Base-by-base conservation (phyloP, 2,888 invertebrate species). In the Drosophila prostipennis region DNA sequence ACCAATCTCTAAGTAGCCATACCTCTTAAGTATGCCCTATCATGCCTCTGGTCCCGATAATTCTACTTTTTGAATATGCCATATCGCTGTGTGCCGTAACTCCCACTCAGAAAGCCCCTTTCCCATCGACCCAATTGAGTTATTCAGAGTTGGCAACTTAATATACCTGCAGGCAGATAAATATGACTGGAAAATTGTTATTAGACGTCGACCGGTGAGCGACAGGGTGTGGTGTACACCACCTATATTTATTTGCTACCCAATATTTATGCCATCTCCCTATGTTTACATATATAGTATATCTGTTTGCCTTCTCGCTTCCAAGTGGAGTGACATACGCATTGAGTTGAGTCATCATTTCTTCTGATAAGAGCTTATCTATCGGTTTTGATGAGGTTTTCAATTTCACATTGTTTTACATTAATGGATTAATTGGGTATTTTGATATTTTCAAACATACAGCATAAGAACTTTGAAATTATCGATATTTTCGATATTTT, bases 321-420 rank as follows among this genome's bases (percentile, higher is more conserved):
- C 19, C 11, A 11, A 45, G n/a, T 60, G 37, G 29, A 46, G 39
- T 51, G 45, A 67, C 68, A 68, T 68, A 68, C 56, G 39, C 19
- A 46, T 26, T 51, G 49, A 56, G 34, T 56, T 68, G 19, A 19
- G 68, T 34, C 29, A 68, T 34, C 29, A 68, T 23, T 16, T n/a
- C 6, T 11, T 2, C 13, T 49, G 67, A 67, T 67, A 68, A 55
- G 40, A 16, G 10, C 48, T 32, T 64, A 68, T 65, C 67, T 52
- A 36, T 45, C 43, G 34, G 40, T 29, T n/a, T 7, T 63, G 34
- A 42, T 48, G 39, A 46, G 19, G 23, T 26, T 59, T 29, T 14
- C 14, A 32, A 36, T 40, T 36, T 19, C 10, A 19, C 32, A 34
- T 34, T 34, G 11, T 37, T 37, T 29, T 29, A 29, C 29, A 29